Percentiles rank a stretch among this genome's conserved stretches.
phyloP scores from a whole-genome alignment of 2,113 vertebrate genomes.

The Saguinus midas region DNA sequence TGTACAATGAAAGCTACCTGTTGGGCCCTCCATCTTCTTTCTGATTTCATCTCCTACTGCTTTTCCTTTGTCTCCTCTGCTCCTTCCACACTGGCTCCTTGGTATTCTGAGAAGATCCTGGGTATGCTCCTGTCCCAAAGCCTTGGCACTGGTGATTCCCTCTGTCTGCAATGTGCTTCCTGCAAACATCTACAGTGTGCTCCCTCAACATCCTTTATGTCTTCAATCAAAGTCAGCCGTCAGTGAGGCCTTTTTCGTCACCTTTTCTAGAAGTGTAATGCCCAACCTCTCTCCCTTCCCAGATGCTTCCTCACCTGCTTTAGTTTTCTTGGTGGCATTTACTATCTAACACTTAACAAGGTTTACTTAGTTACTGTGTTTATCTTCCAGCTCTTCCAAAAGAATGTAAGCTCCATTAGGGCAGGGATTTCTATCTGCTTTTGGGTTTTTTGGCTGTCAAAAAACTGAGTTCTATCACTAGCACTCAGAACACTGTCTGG shows the following conservation, averaged over 20 bases:
- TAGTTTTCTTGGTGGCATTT: not conserved
- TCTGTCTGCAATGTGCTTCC: not conserved
- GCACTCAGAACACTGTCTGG: constrained; percentile 2
- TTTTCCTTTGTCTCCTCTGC: not conserved
- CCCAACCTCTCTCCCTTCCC: not conserved
- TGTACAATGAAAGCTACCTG: not conserved
- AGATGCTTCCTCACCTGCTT: not conserved
- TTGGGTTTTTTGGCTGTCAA: not conserved
- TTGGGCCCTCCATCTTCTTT: not conserved
- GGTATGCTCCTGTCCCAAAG: not conserved
- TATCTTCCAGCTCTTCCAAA: not conserved
- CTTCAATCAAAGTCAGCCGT: not conserved
- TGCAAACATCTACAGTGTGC: not conserved
- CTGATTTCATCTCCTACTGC: not conserved
- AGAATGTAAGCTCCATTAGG: not conserved
- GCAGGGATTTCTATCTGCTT: not conserved
- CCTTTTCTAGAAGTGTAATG: not conserved
- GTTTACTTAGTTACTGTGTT: not conserved
- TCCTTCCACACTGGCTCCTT: not conserved
- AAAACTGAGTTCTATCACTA: no score
- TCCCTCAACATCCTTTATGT: not conserved
- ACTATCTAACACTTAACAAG: not conserved
- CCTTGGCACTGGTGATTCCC: not conserved
- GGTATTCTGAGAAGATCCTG: not conserved
- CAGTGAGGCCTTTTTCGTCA: not conserved